phyloP scores from a whole-genome alignment of 2,113 vertebrate genomes.

The Rhinichthys klamathensis region DNA sequence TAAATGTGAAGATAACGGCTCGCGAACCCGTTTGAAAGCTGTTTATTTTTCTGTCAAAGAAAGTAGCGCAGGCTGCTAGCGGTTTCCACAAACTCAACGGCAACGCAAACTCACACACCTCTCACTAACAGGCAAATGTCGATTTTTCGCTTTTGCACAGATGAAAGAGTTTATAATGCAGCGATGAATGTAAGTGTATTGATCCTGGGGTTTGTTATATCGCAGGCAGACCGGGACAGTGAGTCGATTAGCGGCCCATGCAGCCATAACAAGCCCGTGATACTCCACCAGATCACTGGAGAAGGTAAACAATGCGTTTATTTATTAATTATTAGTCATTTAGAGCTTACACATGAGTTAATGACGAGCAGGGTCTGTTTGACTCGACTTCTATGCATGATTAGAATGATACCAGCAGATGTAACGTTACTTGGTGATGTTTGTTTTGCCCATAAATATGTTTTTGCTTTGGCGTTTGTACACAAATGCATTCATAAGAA shows the following conservation, averaged over 20 bases:
- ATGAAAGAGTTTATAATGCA: neutral
- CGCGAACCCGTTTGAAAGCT: conserved; percentile 66
- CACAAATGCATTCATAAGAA: neutral
- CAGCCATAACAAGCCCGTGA: conserved; percentile 28
- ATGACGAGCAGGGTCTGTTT: neutral
- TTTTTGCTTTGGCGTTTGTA: neutral
- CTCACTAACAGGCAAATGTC: neutral
- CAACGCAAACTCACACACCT: neutral
- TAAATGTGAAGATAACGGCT: conserved; percentile 16
- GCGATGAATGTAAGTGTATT: neutral
- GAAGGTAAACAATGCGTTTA: conserved; percentile 28
- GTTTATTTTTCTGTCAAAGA: conserved; percentile 78
- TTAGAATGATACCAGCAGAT: neutral
- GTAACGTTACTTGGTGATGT: neutral
- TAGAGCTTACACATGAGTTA: neutral
- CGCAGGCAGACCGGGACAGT: conserved; percentile 38
- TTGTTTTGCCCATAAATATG: neutral
- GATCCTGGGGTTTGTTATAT: conserved; percentile 55
- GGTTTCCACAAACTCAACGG: conserved; percentile 43
- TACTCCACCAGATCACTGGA: conserved; percentile 23
- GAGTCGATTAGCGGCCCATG: conserved; percentile 48
- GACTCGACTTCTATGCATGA: neutral
- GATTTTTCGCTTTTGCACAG: neutral
- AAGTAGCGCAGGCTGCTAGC: conserved; percentile 77
- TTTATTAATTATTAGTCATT: neutral